Conservation (phyloP, 2,888 invertebrate genomes). For the Glyphotaelius pellucidus region DNA sequence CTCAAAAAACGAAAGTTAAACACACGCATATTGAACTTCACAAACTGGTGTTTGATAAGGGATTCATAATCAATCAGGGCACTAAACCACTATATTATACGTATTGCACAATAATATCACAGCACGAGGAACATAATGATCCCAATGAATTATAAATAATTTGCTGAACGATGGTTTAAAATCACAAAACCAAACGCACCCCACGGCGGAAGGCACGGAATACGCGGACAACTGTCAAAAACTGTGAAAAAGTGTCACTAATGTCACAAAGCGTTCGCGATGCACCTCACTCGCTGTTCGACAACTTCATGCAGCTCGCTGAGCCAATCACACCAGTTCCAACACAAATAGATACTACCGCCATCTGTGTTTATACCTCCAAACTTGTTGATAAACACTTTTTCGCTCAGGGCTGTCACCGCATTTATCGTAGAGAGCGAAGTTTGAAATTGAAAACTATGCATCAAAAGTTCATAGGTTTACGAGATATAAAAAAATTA, state of each 20-base stretch:
- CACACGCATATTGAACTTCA: slow-evolving; percentile 49
- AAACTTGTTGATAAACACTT: background rate
- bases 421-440: background rate
- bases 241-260: slow-evolving; percentile 30
- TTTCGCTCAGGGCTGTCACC: background rate
- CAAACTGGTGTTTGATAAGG: slow-evolving; percentile 38
- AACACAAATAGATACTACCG: background rate
- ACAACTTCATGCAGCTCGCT: background rate
- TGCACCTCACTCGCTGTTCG: slow-evolving; percentile 17
- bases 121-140: background rate
- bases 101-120: background rate
- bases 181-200: background rate
- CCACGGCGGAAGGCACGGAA: background rate
- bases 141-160: background rate
- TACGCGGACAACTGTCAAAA: background rate
- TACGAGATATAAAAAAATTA: background rate
- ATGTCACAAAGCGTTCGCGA: slow-evolving; percentile 25
- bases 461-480: background rate
- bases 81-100: background rate
- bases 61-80: slow-evolving; percentile 5
- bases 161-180: background rate
- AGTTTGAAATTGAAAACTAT: background rate
- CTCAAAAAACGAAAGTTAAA: slow-evolving; percentile 56
- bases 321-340: slow-evolving; percentile 12
- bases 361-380: background rate